Percentiles rank a stretch among this genome's conserved stretches.
Conservation (phyloP, 2,888 invertebrate species). For the Ceramica pisi region DNA sequence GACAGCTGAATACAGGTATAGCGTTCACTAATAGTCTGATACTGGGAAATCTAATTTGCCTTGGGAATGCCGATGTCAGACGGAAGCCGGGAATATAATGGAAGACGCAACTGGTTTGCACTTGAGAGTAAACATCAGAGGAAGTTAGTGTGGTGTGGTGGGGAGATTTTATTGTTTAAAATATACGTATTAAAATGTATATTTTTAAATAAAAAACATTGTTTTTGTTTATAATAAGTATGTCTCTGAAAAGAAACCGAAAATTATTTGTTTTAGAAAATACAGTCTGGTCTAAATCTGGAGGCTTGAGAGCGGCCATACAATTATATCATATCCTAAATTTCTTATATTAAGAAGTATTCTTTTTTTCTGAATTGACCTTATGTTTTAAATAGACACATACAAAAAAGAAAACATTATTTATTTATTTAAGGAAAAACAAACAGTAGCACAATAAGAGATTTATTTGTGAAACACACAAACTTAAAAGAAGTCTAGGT, state of each 20-base stretch:
- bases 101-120: slow-evolving; percentile 31
- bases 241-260: no score
- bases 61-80: slow-evolving; percentile 15
- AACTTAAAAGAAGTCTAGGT: neutral
- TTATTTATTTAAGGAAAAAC: no score
- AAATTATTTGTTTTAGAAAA: neutral
- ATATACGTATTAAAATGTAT: neutral
- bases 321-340: no score
- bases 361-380: no score
- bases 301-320: no score
- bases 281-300: no score
- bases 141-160: neutral
- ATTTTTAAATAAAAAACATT: no score
- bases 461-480: neutral
- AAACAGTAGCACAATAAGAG: no score
- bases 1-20: slow-evolving; percentile 14
- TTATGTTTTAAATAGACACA: no score
- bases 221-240: no score
- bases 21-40: slow-evolving; percentile 36
- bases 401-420: no score
- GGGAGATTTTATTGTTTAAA: slow-evolving; percentile 5
- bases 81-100: slow-evolving; percentile 14
- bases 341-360: no score
- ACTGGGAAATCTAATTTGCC: slow-evolving; percentile 43
- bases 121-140: slow-evolving; percentile 6